Evolutionary conservation across 37 sponge, comb jelly and placozoan genomes (phyloP), one percentile per base, ranked within the genome.

Genomic region (Aplysina aerophoba): DNA sequence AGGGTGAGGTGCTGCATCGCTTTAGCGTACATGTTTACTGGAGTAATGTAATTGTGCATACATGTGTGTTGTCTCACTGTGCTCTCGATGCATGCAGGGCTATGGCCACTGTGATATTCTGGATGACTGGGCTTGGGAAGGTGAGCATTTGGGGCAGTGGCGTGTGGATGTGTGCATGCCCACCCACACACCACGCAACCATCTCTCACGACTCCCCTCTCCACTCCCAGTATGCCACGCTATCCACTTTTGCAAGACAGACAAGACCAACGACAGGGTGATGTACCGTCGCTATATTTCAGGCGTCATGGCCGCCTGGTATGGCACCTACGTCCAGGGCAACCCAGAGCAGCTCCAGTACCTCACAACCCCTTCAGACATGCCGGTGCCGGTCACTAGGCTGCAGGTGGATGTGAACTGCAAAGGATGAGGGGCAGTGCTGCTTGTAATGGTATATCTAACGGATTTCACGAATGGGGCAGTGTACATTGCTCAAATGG

Each of bases 31-130:
- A 44, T 44, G 50, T n/a, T n/a, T n/a, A n/a, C 17, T 57, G 59
- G 17, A 57, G 59, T 17, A 57, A 16, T 74, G 75, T 39, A 40
- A 36, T 35, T 74, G 50, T 14, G 66, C 27, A 40, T 31, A 41
- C 31, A 31, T 28, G 31, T 39, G 75, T 74, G 75, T 35, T 74
- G 15, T 35, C 40, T 4, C 35, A 40, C 15, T 54, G 33, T 15
- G 15, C 37, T 8, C 11, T 14, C 62, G 0, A 53, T 41, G 21
- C 59, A 0, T 53, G n/a, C 55, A 90, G 87, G 83, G 78, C 2
- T 90, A 71, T 86, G 91, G 91, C 25, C 91, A 90, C 59, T 90
- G 91, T 82, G 91, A 86, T 66, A 90, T 90, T n/a, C 66, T 90
- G 21, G 83, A 86, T 78, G 87, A 90, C 31, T 25, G 16, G 54